Conservation (phyloP, 2,113 vertebrate genomes). For the Pitta sordida region DNA sequence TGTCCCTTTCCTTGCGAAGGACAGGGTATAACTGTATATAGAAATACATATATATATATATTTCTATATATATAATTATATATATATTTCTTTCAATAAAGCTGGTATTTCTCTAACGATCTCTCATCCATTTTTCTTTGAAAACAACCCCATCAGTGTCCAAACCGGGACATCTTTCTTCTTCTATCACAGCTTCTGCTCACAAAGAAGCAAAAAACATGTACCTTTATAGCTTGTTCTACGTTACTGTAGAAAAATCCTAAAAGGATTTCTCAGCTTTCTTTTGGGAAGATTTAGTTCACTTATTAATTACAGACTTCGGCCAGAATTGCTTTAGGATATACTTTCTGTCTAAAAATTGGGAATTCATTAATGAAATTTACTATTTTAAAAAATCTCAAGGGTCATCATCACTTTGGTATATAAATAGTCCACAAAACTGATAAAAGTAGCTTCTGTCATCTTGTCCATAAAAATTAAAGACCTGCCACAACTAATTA, state of each 20-base stretch:
- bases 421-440: constrained; percentile 61
- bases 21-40: too few species aligned
- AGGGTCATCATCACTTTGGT: neutral
- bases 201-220: neutral
- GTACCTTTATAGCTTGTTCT: neutral
- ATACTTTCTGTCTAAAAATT: constrained; percentile 31
- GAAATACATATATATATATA: too few species aligned
- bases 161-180: too few species aligned
- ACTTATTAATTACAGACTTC: neutral
- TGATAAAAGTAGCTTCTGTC: constrained; percentile 58
- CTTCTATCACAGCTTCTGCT: neutral
- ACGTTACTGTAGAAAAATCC: neutral
- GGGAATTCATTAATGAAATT: constrained; percentile 11
- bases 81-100: too few species aligned
- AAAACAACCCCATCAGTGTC: too few species aligned
- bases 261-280: neutral
- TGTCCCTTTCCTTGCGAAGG: too few species aligned
- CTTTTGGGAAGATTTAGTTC: neutral
- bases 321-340: neutral
- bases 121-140: too few species aligned
- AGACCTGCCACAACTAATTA: constrained; percentile 51
- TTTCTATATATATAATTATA: too few species aligned
- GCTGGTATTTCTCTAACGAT: too few species aligned
- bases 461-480: constrained; percentile 53
- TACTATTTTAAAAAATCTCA: neutral